Conservation (phyloP, 2,888 invertebrate species). For the Cloeon dipterum region DNA sequence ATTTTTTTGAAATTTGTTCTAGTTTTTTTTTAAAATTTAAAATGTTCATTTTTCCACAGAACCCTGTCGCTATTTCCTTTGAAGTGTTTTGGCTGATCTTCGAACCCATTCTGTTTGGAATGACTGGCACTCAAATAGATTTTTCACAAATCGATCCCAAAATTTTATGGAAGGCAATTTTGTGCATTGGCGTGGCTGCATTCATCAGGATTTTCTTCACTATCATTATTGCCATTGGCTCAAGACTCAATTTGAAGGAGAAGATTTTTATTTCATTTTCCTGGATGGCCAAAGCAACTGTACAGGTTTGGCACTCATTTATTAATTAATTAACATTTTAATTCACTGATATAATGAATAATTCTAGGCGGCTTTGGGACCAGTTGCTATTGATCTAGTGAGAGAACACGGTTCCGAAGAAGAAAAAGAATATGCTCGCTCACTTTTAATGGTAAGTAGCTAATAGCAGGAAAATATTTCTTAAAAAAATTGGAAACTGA, state of each 20-base stretch:
- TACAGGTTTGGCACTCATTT: slow-evolving; percentile 40
- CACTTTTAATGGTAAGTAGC: slow-evolving; percentile 24
- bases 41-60: slow-evolving; percentile 23
- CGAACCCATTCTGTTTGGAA: slow-evolving; percentile 80
- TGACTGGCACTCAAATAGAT: slow-evolving; percentile 79
- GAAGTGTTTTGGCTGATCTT: slow-evolving; percentile 91
- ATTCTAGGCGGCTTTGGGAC: slow-evolving; percentile 51
- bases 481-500: slow-evolving; percentile 1
- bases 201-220: slow-evolving; percentile 34
- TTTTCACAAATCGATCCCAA: slow-evolving; percentile 44
- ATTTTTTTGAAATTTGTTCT: too few relatives aligned
- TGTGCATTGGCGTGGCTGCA: slow-evolving; percentile 39
- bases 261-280: slow-evolving; percentile 75
- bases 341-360: neutral
- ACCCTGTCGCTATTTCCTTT: slow-evolving; percentile 68
- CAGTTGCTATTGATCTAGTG: slow-evolving; percentile 47
- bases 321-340: neutral
- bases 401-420: slow-evolving; percentile 18
- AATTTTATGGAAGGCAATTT: slow-evolving; percentile 43
- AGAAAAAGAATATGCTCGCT: slow-evolving; percentile 29
- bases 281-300: slow-evolving; percentile 96
- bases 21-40: neutral
- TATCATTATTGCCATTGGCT: slow-evolving; percentile 43
- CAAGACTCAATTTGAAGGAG: slow-evolving; percentile 67
- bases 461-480: slow-evolving; percentile 21